phyloP scores from a whole-genome alignment of 2,888 invertebrate genomes.

The Baccha elongata region DNA sequence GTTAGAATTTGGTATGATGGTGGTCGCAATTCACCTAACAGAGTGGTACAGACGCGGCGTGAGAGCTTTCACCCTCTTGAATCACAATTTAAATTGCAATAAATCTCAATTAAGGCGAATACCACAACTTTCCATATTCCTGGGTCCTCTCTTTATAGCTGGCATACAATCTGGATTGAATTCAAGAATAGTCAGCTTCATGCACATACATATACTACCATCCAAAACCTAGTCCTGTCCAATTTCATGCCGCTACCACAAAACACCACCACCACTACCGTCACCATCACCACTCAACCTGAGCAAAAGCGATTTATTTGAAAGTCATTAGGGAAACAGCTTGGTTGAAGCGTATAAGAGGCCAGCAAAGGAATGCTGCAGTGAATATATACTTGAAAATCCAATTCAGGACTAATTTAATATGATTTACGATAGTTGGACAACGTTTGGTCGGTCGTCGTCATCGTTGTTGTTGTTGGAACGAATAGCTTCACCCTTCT shows the following conservation, averaged over 20 bases:
- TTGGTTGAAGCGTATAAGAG: slow-evolving; percentile 18
- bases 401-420: slow-evolving; percentile 71
- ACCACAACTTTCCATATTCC: slow-evolving; percentile 62
- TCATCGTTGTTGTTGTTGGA: neutral
- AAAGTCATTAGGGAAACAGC: slow-evolving; percentile 69
- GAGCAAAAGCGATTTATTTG: slow-evolving; percentile 66
- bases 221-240: too few relatives aligned
- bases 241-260: neutral
- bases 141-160: slow-evolving; percentile 22
- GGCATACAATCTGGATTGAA: neutral
- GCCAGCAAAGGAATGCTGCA: slow-evolving; percentile 36
- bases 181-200: neutral
- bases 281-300: slow-evolving; percentile 18
- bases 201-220: neutral
- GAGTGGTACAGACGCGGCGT: neutral
- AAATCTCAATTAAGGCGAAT: slow-evolving; percentile 70
- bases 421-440: slow-evolving; percentile 67
- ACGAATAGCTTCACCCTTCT: neutral
- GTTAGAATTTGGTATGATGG: too few relatives aligned
- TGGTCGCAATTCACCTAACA: neutral
- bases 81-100: slow-evolving; percentile 72
- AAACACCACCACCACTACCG: slow-evolving; percentile 2
- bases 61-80: slow-evolving; percentile 51
- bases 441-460: too few relatives aligned
- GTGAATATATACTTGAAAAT: slow-evolving; percentile 62